Evolutionary conservation across 2,797 vertebrate genomes (phyloP), one percentile per base, ranked within the genome.

Genomic region (Lacerta agilis): DNA sequence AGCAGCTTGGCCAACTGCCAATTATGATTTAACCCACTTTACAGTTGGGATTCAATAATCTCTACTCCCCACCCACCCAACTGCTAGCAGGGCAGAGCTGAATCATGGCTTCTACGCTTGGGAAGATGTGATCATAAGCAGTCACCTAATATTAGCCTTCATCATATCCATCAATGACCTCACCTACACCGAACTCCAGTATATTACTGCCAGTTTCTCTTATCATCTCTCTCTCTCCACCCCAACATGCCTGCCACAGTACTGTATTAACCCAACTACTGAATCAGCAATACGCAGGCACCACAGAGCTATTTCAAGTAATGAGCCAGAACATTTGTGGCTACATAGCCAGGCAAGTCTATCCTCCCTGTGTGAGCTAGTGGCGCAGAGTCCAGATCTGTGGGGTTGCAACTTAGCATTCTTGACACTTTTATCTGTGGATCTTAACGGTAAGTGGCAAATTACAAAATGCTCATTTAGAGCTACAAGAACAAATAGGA

Each of bases 41-140:
- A 77, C 10, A 41, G 61, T 76, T 33, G 33, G 72, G 61, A 67
- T 66, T 82, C 72, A 45, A 45, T 55, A 82, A 82, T n/a, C 3
- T 91, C 66, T 55, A 86, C 88, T 75, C 81, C 58, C 64, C 49
- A 55, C 49, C 49, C 13, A 15, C 49, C 49, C 49, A 55, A 49
- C 45, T 49, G 86, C 88, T 38, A 87, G 82, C 82, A 79, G 83
- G 88, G 87, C 78, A 83, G 86, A 90, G 78, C 75, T 79, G 45
- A 91, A 66, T 2, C 10, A 90, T 41, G 86, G 87, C 91, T 92
- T 93, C 81, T 89, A 86, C 91, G 90, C 76, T 78, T 85, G 81
- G 93, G 92, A 94, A 94, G 90, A 88, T 90, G 90, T 93, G 88
- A 89, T 89, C 92, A 94, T 91, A 64, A 1, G 33, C 86, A 92